A percentile compares a stretch with the other conserved stretches of the same genome.
Evolutionary conservation across 2,113 vertebrate species (phyloP).

Genomic region (Willisornis vidua): DNA sequence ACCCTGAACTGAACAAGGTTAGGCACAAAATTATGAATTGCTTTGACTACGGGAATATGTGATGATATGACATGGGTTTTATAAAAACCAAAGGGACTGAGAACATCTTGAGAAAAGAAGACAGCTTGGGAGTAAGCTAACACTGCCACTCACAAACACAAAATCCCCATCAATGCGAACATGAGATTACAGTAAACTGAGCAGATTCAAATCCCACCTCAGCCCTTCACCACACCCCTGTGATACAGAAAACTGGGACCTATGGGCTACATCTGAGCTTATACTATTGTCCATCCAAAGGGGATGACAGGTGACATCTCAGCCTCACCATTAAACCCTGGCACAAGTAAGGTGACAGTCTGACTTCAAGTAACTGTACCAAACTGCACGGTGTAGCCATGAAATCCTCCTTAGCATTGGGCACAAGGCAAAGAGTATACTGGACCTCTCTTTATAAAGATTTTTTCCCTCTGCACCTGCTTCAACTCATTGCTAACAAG

Average conservation of each 20-base stretch:
- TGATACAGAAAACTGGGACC: neutral
- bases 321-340: neutral
- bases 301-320: neutral
- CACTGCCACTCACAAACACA: neutral
- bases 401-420: neutral
- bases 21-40: neutral
- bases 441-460: neutral
- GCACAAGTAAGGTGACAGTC: neutral
- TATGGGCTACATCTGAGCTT: neutral
- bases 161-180: neutral
- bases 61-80: neutral
- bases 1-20: neutral
- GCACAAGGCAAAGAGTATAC: neutral
- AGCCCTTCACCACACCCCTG: neutral
- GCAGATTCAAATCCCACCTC: neutral
- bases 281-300: neutral
- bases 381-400: neutral
- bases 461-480: neutral
- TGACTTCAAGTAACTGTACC: neutral
- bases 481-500: neutral
- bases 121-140: neutral
- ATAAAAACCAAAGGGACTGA: neutral
- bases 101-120: neutral
- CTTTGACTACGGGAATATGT: neutral
- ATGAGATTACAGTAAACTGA: neutral